Evolutionary conservation across 2,113 vertebrate genomes (phyloP).

Genomic region (Burhinus oedicnemus): DNA sequence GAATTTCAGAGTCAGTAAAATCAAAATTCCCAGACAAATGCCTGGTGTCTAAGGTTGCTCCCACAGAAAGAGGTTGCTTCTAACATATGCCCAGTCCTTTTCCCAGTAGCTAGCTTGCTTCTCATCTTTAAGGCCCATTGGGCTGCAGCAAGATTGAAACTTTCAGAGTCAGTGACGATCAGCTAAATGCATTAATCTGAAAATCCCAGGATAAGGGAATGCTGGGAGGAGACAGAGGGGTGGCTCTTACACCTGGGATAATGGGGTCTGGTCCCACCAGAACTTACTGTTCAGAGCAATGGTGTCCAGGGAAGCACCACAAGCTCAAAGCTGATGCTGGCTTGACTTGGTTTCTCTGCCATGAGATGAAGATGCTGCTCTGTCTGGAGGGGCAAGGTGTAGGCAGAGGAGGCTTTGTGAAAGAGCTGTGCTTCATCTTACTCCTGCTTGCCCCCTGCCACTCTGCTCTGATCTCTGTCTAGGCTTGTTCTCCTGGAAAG

Average conservation of each 20-base stretch:
- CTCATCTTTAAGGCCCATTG: neutral
- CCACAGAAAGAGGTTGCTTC: neutral
- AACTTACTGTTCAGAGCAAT: neutral
- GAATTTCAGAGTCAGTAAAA: neutral
- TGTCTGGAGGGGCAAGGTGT: neutral
- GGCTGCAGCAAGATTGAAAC: neutral
- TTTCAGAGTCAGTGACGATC: neutral
- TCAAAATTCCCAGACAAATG: neutral
- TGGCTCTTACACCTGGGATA: neutral
- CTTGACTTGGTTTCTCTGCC: neutral
- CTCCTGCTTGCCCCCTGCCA: neutral
- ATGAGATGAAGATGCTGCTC: neutral
- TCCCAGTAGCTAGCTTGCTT: neutral
- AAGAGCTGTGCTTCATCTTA: neutral
- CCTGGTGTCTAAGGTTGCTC: neutral
- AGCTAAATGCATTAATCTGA: neutral
- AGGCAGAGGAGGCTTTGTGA: neutral
- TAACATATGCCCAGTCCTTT: neutral
- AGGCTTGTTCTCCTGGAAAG: neutral
- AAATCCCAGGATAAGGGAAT: neutral
- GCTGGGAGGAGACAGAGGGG: neutral
- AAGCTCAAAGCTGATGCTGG: neutral
- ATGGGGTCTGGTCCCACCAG: neutral
- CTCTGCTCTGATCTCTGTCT: neutral
- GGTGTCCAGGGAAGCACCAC: neutral